Percentiles rank a stretch among this genome's conserved stretches.
Evolutionary conservation across 2,797 vertebrate species (phyloP).

Genomic region (Karalla daura): DNA sequence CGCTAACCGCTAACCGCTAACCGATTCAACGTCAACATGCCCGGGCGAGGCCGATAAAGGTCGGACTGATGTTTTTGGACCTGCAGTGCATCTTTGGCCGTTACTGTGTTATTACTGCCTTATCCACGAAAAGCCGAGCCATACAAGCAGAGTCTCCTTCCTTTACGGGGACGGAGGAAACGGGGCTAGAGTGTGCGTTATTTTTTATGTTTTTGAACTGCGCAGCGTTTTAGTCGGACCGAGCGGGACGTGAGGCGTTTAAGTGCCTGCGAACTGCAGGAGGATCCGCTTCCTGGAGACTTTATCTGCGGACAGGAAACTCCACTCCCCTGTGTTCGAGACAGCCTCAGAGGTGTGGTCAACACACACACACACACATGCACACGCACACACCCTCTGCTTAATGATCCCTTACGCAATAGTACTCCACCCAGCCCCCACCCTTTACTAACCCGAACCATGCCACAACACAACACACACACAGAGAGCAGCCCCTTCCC

Average conservation of each 20-base stretch:
- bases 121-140: too few relatives aligned
- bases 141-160: too few relatives aligned
- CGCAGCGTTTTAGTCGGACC: background rate
- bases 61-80: too few relatives aligned
- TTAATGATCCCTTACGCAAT: constrained; percentile 71
- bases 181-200: too few relatives aligned
- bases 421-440: constrained; percentile 73
- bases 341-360: constrained; percentile 68
- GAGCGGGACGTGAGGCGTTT: background rate
- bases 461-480: constrained; percentile 44
- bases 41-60: too few relatives aligned
- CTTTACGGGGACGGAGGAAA: too few relatives aligned
- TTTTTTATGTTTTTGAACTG: too few relatives aligned
- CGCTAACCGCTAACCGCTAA: too few relatives aligned
- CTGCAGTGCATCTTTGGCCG: too few relatives aligned
- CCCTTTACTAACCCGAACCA: constrained; percentile 65
- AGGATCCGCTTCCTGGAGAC: constrained; percentile 60
- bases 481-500: constrained; percentile 37
- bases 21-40: too few relatives aligned
- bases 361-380: constrained; percentile 41
- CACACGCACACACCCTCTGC: constrained; percentile 35
- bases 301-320: constrained; percentile 76
- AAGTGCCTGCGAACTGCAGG: constrained; percentile 22
- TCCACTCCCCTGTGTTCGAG: constrained; percentile 53
- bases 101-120: too few relatives aligned